Conservation (phyloP, 1,140 invertebrate genomes). For the Trichomalopsis sarcophagae region DNA sequence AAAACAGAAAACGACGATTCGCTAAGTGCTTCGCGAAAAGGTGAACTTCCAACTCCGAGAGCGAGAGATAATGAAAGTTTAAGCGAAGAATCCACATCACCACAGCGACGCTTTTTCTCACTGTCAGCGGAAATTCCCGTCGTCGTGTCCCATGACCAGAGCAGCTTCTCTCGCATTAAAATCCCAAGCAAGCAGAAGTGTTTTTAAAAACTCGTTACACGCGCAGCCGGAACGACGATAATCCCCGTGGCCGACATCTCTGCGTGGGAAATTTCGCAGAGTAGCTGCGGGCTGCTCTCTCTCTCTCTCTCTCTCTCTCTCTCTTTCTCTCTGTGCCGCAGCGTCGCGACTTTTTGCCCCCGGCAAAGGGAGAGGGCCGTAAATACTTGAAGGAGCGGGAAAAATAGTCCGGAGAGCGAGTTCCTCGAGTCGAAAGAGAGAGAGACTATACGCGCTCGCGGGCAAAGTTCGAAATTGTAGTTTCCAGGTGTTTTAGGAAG, state of each 20-base stretch:
- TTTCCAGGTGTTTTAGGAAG: background rate
- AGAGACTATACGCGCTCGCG: background rate
- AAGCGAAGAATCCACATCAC: constrained; percentile 30
- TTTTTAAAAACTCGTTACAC: constrained; percentile 47
- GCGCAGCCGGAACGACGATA: constrained; percentile 13
- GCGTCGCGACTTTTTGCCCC: background rate
- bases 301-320: background rate
- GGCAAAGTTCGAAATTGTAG: constrained; percentile 4
- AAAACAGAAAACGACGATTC: background rate
- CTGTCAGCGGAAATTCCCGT: constrained; percentile 15
- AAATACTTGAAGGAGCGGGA: constrained; percentile 24
- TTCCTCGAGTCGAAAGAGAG: background rate
- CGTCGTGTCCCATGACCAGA: background rate
- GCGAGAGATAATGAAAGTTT: constrained; percentile 40
- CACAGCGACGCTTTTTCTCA: constrained; percentile 18
- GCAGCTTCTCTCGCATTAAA: background rate
- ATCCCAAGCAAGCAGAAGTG: constrained; percentile 34
- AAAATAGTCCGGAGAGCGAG: background rate
- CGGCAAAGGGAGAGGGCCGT: background rate
- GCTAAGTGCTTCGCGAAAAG: background rate
- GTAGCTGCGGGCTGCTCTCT: background rate
- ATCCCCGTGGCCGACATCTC: constrained; percentile 13
- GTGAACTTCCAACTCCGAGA: background rate
- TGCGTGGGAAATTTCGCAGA: constrained; percentile 7
- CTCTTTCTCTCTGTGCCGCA: background rate